These are phyloP conservation scores for Tetrax tetrax DNA, from an alignment of 2,113 vertebrate genomes.

Conservation along the genomic window DNA sequence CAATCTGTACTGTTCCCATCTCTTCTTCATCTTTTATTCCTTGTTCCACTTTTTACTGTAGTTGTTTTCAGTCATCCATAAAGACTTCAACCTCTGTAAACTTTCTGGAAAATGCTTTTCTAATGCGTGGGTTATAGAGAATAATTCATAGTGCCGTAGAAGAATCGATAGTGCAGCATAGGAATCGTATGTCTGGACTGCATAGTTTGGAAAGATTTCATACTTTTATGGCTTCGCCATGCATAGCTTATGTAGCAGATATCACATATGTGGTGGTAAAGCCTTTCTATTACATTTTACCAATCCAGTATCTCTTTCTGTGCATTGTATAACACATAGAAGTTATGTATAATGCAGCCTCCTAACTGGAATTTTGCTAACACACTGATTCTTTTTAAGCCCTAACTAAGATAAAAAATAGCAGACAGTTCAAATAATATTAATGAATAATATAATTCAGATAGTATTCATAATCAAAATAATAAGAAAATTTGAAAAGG, in stretches of 20 bases:
- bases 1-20: neutral
- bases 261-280: neutral
- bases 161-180: neutral
- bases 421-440: neutral
- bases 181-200: neutral
- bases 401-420: neutral
- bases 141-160: neutral
- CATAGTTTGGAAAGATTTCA: neutral
- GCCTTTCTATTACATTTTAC: neutral
- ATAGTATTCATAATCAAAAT: neutral
- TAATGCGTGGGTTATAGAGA: neutral
- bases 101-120: neutral
- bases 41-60: neutral
- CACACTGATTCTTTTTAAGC: neutral
- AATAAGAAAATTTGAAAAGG: neutral
- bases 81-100: neutral
- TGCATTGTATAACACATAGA: neutral
- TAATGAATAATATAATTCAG: neutral
- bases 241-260: neutral
- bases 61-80: neutral
- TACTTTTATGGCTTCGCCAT: neutral
- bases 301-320: neutral
- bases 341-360: neutral
- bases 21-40: slow-evolving; percentile 11
- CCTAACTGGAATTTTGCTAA: neutral